These are phyloP conservation scores for Monochamus saltuarius DNA, from an alignment of 1,140 invertebrate species.

Conservation along the genomic window DNA sequence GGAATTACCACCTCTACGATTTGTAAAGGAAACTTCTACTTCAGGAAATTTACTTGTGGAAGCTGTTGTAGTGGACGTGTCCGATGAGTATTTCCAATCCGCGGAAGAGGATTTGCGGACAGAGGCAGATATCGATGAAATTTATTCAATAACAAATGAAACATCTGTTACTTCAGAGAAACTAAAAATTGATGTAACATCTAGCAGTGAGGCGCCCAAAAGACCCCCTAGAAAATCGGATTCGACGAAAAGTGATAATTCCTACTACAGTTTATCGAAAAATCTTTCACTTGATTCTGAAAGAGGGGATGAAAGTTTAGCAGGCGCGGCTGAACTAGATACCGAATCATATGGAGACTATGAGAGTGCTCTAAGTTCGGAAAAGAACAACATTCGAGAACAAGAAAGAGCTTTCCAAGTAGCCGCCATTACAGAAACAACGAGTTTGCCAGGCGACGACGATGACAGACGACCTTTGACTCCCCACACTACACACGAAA, in stretches of 20 bases:
- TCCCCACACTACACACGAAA: slow-evolving; percentile 50
- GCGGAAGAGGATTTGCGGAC: slow-evolving; percentile 79
- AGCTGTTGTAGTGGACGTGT: slow-evolving; percentile 88
- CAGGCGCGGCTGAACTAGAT: slow-evolving; percentile 50
- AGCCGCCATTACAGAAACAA: slow-evolving; percentile 46
- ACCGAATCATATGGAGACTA: slow-evolving; percentile 55
- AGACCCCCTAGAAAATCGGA: slow-evolving; percentile 56
- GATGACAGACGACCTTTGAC: slow-evolving; percentile 38
- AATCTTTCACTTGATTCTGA: slow-evolving; percentile 48
- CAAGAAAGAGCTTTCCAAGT: slow-evolving; percentile 48
- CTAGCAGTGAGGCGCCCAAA: slow-evolving; percentile 47
- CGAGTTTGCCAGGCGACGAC: slow-evolving; percentile 44
- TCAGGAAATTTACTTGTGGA: slow-evolving; percentile 86
- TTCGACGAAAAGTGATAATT: slow-evolving; percentile 56
- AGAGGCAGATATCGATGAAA: slow-evolving; percentile 82
- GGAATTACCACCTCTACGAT: slow-evolving; percentile 83
- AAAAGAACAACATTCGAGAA: slow-evolving; percentile 49
- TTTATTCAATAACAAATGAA: slow-evolving; percentile 73
- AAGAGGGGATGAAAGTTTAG: slow-evolving; percentile 52
- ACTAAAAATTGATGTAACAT: slow-evolving; percentile 49
- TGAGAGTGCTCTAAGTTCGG: slow-evolving; percentile 62
- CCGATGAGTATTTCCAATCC: slow-evolving; percentile 74
- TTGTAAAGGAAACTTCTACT: slow-evolving; percentile 84
- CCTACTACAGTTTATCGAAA: slow-evolving; percentile 49
- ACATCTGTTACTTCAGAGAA: slow-evolving; percentile 52